Evolutionary conservation across 2,797 vertebrate genomes (phyloP), one percentile per base, ranked within the genome.

Genomic region (Rhinophrynus dorsalis): DNA sequence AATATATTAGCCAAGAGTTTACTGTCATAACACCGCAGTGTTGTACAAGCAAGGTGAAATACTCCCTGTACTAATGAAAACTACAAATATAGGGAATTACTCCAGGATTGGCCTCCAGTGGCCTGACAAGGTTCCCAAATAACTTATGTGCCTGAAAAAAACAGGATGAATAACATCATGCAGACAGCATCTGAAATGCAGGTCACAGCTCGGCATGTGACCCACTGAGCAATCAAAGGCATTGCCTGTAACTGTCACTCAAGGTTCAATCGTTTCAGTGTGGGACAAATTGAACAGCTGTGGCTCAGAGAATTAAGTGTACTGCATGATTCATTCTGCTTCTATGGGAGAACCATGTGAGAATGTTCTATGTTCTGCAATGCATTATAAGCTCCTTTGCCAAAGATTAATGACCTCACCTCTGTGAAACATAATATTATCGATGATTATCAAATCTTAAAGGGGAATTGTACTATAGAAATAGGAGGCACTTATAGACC

Each of bases 311-410:
- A 80, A 84, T 78, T 77, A 81, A 84, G 71, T 67, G 74, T 80
- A 75, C 63, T 79, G 75, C 76, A 69, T 76, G 82, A 83, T 82
- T 84, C 81, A 83, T 82, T 82, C 75, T 76, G 79, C 74, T 79
- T 69, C 76, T 83, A 80, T 76, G 77, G 70, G 61, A 72, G 75
- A 82, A 74, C 81, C 74, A 54, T 70, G 73, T 70, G 45, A 45
- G 69, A 66, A 73, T 73, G 62, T 66, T 38, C 69, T 58, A 35
- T 54, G 62, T 62, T 66, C 24, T n/a, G n/a, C 35, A 60, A 73
- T 64, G 69, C 69, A 66, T 73, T 64, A 73, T 51, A 60, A 54
- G 69, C 45, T 65, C 45, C 52, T 38, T 54, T 44, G 61, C 51
- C 52, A 65, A 56, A 65, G 54, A 73, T 66, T 73, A 66, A 45